Evolutionary conservation across 2,113 vertebrate species (phyloP).

Genomic region (Anhinga anhinga): DNA sequence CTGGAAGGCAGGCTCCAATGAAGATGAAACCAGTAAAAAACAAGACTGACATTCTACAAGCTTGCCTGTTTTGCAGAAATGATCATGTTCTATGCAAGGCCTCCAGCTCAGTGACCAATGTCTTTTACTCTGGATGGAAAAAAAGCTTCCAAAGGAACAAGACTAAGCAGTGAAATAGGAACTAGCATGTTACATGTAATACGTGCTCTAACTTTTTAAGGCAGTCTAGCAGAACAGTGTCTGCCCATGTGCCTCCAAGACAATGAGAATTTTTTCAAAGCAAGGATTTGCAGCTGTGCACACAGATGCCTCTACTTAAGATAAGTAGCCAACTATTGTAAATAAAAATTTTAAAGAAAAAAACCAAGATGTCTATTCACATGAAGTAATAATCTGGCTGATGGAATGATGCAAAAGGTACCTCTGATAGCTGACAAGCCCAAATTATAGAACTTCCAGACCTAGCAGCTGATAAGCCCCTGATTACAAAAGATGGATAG

Average conservation of each 20-base stretch:
- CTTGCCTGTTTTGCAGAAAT: background rate
- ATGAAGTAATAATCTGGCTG: background rate
- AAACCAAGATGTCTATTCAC: background rate
- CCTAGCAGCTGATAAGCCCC: background rate
- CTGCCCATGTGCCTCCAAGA: accelerated
- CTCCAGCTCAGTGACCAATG: background rate
- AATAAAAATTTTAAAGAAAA: background rate
- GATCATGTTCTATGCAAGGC: background rate
- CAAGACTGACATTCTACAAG: background rate
- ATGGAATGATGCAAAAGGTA: background rate
- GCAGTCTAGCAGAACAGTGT: background rate
- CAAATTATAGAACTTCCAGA: background rate
- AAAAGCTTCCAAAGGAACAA: background rate
- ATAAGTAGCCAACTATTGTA: background rate
- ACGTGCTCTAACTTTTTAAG: background rate
- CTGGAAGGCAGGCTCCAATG: background rate
- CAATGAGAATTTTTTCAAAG: background rate
- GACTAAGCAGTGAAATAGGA: background rate
- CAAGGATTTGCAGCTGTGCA: background rate
- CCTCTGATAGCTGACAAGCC: background rate
- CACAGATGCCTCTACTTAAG: background rate
- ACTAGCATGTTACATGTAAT: background rate
- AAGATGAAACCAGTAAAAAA: background rate
- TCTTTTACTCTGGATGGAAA: background rate
- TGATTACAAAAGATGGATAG: background rate